Conservation (phyloP, 2,888 invertebrate species). For the Drosophila birchii region DNA sequence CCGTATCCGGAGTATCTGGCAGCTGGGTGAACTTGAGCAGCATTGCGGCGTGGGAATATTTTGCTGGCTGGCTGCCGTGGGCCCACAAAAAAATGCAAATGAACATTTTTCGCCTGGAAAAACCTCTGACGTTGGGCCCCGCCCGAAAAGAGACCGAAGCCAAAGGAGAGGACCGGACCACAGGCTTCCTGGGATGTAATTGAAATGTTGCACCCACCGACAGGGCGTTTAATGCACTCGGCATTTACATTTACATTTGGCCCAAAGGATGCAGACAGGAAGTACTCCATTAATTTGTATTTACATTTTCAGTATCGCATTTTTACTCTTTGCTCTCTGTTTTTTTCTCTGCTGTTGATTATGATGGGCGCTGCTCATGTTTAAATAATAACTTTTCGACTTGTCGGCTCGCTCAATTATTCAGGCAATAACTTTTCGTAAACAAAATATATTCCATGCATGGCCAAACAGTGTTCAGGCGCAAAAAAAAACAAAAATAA, state of each 20-base stretch:
- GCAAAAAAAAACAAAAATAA: constrained; percentile 8
- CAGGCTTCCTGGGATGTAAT: constrained; percentile 48
- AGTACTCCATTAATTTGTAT: constrained; percentile 61
- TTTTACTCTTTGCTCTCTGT: constrained; percentile 31
- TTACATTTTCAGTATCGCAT: constrained; percentile 51
- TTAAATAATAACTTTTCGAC: constrained; percentile 49
- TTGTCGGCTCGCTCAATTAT: constrained; percentile 53
- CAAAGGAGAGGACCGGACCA: constrained; percentile 8
- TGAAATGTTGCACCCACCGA: constrained; percentile 61
- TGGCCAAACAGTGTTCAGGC: constrained; percentile 54
- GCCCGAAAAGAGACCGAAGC: constrained; percentile 13
- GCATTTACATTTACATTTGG: constrained; percentile 29
- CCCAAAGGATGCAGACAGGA: constrained; percentile 65
- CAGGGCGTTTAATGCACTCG: constrained; percentile 37
- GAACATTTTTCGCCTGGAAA: constrained; percentile 30
- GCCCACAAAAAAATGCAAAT: constrained; percentile 33
- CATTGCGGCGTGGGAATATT: constrained; percentile 71
- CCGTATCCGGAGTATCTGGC: constrained; percentile 50
- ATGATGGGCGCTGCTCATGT: constrained; percentile 50
- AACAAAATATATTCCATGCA: constrained; percentile 74
- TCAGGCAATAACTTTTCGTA: constrained; percentile 47
- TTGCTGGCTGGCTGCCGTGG: constrained; percentile 37
- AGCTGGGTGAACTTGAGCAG: constrained; percentile 64
- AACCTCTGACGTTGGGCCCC: constrained; percentile 21
- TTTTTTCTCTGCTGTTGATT: constrained; percentile 8